Percentiles rank a stretch among this genome's conserved stretches.
phyloP scores from a whole-genome alignment of 2,113 vertebrate genomes.

The Atlantisia rogersi region DNA sequence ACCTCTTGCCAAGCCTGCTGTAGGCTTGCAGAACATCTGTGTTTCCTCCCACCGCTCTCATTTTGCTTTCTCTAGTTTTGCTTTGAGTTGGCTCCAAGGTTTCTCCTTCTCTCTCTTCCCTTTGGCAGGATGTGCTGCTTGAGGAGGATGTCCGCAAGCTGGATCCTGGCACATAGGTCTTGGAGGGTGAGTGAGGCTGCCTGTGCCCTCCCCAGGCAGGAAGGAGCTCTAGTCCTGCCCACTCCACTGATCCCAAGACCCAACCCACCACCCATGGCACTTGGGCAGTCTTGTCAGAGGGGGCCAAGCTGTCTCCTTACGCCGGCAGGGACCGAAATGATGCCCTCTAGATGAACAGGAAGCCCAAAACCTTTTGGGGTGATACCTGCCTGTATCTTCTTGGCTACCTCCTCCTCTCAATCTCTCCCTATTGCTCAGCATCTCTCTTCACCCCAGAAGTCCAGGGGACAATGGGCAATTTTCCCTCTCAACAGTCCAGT shows the following conservation, averaged over 20 bases:
- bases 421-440: not conserved
- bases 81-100: constrained; percentile 25
- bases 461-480: not conserved
- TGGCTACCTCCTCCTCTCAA: not conserved
- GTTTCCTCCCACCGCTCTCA: not conserved
- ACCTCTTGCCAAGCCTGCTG: not conserved
- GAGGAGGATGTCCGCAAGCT: not conserved
- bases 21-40: not conserved
- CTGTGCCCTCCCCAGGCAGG: not conserved
- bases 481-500: not conserved
- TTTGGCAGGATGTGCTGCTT: not conserved
- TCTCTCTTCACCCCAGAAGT: not conserved
- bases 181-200: not conserved
- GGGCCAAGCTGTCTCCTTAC: accelerated
- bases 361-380: not conserved
- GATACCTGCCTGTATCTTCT: not conserved
- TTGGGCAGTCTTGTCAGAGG: not conserved
- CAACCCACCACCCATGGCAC: not conserved
- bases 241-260: not conserved
- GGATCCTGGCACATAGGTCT: not conserved
- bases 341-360: not conserved
- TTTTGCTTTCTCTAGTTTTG: constrained; percentile 68
- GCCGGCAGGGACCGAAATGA: accelerated
- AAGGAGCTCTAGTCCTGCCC: not conserved
- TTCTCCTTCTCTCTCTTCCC: constrained; percentile 16